A percentile compares a stretch with the other conserved stretches of the same genome.
phyloP scores from a whole-genome alignment of 2,888 invertebrate genomes.

The Polymixis flavicincta region DNA sequence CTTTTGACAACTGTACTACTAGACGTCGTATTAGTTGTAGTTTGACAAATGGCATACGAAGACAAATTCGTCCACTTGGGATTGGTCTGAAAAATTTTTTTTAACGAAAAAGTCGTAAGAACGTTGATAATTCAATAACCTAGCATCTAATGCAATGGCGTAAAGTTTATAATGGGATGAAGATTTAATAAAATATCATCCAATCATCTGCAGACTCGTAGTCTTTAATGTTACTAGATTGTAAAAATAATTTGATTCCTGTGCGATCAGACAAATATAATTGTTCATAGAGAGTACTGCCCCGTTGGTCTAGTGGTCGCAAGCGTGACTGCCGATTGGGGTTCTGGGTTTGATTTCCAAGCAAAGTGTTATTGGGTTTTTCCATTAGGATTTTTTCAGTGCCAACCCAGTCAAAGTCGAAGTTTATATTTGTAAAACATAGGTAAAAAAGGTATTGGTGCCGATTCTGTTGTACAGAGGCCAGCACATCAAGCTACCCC shows the following conservation, averaged over 20 bases:
- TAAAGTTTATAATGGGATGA: conserved; percentile 35
- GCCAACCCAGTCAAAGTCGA: no score
- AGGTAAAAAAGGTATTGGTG: no score
- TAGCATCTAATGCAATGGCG: rapidly evolving
- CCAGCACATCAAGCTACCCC: no score
- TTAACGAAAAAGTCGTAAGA: conserved; percentile 21
- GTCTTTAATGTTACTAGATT: conserved; percentile 25
- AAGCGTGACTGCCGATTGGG: background rate
- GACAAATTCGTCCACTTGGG: conserved; percentile 84
- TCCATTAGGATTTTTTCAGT: no score
- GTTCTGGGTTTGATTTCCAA: background rate
- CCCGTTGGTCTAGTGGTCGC: background rate
- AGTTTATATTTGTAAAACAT: no score
- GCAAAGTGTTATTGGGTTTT: background rate
- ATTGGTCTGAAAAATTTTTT: conserved; percentile 75
- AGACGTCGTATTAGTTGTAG: conserved; percentile 54
- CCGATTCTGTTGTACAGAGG: no score
- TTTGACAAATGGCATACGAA: conserved; percentile 79
- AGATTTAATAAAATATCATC: conserved; percentile 14
- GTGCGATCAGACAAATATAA: no score
- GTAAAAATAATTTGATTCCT: conserved; percentile 2
- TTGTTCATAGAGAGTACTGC: background rate
- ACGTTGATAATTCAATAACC: background rate
- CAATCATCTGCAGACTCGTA: conserved; percentile 66
- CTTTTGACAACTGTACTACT: conserved; percentile 73